phyloP scores from a whole-genome alignment of 2,888 invertebrate species.

The Tribolium freemani region DNA sequence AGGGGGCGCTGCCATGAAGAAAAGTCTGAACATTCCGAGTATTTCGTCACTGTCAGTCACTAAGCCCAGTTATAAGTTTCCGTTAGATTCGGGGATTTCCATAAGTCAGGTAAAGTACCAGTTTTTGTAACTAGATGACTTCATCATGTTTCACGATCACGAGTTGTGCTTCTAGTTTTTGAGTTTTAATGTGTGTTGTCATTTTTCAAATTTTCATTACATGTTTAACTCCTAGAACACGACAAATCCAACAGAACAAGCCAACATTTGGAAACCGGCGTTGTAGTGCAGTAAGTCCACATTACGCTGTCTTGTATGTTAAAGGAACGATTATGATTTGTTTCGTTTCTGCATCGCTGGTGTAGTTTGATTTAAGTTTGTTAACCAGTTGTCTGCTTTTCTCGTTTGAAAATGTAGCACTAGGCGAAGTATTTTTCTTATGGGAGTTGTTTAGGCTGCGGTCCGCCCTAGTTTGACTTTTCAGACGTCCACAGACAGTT shows the following conservation, averaged over 20 bases:
- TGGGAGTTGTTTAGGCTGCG: background rate
- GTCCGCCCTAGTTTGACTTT: background rate
- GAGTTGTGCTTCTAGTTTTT: conserved; percentile 28
- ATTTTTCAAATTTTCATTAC: conserved; percentile 37
- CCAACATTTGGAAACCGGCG: conserved; percentile 61
- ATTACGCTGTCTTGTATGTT: conserved; percentile 17
- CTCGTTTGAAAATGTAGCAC: background rate
- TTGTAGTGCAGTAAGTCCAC: conserved; percentile 50
- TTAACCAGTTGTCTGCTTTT: background rate
- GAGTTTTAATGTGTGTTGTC: conserved; percentile 2
- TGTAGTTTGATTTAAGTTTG: background rate
- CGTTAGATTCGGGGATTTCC: conserved; percentile 63
- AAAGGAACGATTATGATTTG: conserved; percentile 6
- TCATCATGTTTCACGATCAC: background rate
- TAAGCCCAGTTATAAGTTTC: conserved; percentile 63
- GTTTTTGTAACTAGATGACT: background rate
- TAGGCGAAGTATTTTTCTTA: background rate
- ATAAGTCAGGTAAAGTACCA: conserved; percentile 62
- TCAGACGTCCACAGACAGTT: too few relatives aligned
- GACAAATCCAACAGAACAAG: conserved; percentile 55
- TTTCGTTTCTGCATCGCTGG: background rate
- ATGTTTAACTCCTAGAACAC: conserved; percentile 49
- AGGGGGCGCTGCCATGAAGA: conserved; percentile 42
- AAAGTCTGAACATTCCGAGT: conserved; percentile 53
- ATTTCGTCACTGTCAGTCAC: conserved; percentile 72